Conservation (phyloP, 2,797 vertebrate species). For the Telmatherina bonti region DNA sequence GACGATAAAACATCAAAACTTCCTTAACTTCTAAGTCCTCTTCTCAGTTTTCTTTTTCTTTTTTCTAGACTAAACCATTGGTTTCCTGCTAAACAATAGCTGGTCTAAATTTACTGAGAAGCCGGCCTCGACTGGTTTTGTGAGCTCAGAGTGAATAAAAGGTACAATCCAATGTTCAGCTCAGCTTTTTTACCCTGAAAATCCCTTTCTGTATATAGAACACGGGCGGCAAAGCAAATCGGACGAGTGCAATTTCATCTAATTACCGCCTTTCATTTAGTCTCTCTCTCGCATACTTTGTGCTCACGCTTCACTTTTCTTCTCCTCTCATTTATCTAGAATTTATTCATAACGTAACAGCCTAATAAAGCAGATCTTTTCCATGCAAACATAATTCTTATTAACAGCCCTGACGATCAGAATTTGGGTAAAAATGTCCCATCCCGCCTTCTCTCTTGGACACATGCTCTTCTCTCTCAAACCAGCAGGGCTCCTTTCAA, state of each 20-base stretch:
- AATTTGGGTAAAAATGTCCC: conserved; percentile 1
- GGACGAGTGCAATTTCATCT: conserved; percentile 33
- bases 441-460: not conserved
- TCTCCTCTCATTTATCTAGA: not conserved
- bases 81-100: conserved; percentile 21
- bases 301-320: not conserved
- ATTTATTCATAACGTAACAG: not conserved
- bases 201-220: conserved; percentile 45
- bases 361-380: not conserved
- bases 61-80: not conserved
- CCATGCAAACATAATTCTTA: not conserved
- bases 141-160: conserved; percentile 31
- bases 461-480: conserved; percentile 9
- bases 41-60: not conserved
- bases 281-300: not conserved
- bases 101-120: conserved; percentile 9
- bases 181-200: conserved; percentile 17
- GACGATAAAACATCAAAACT: not conserved
- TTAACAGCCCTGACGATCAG: not conserved
- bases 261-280: conserved; percentile 42
- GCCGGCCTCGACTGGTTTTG: conserved; percentile 2
- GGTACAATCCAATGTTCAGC: conserved; percentile 36
- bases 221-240: conserved; percentile 27
- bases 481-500: conserved; percentile 30
- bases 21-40: no score